Base-by-base conservation (phyloP, 1,140 invertebrate genomes). In the Aricia agestis region DNA sequence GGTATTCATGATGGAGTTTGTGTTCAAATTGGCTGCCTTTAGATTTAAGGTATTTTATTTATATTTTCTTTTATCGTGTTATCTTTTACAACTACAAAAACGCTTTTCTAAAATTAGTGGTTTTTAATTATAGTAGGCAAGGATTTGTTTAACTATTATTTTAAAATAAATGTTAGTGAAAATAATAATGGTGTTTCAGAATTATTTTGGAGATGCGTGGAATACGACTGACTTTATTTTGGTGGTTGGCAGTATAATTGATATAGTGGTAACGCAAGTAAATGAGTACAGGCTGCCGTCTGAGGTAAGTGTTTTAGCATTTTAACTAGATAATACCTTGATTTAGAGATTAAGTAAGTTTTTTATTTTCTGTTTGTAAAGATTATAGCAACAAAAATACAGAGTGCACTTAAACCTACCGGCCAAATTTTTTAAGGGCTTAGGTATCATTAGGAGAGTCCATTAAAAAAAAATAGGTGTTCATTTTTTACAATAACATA, bases 1-100 rank as follows among this genome's bases (percentile, higher is more conserved):
- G 1, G 96, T 99, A 0, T 99, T 99, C 87, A 98, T 98, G 19
- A 92, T 99, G 73, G 99, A 99, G 92, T 99, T 99, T 91, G 95
- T 99, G 61, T 97, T 99, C 76, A 99, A 99, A 93, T 92, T 99
- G 66, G 97, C 98, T 74, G 99, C 99, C 6, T 99, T 99, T 92
- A 94, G 98, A 85, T 99, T 99, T 87, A 99, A 99, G 94, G 98
- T 98, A 93, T 25, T 25, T 1, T 25, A 25, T 25, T 25, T 25
- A n/a, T 25, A 25, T 25, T 25, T 25, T 25, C 25, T 3, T 25
- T 3, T 25, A 25, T 25, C 72, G 25, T 68, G n/a, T 66, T 63
- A 19, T 59, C 41, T 25, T 25, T 25, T 25, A 25, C 1, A 25
- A 25, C 25, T 25, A 25, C 25, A 25, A 25, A 3, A 0, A 25